phyloP scores from a whole-genome alignment of 1,140 invertebrate genomes.

The Marisa cornuarietis region DNA sequence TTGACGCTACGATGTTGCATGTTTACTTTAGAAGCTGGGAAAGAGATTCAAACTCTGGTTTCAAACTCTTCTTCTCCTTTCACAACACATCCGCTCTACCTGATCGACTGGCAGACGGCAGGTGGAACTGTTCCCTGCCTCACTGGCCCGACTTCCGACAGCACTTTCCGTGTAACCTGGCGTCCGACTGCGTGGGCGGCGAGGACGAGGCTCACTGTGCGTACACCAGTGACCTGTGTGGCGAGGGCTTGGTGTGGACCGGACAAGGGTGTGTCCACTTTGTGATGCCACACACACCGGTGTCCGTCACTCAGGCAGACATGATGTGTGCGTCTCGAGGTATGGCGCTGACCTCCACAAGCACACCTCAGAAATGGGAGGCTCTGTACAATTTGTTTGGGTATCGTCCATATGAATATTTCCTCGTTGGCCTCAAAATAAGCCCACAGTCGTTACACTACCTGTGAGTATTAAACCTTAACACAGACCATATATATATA shows the following conservation, averaged over 20 bases:
- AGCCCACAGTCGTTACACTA: too few relatives aligned
- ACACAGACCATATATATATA: too few relatives aligned
- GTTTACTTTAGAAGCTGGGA: neutral
- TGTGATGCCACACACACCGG: too few relatives aligned
- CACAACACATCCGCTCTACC: neutral
- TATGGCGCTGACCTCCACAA: too few relatives aligned
- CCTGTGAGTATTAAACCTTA: too few relatives aligned
- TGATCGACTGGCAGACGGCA: neutral
- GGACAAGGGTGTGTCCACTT: too few relatives aligned
- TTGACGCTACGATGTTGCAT: neutral
- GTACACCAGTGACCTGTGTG: constrained; percentile 12
- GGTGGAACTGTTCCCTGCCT: constrained; percentile 17
- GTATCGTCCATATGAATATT: too few relatives aligned
- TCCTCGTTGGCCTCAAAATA: too few relatives aligned
- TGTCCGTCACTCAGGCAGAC: too few relatives aligned
- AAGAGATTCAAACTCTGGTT: neutral
- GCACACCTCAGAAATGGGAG: too few relatives aligned
- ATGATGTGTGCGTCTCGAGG: too few relatives aligned
- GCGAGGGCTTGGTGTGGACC: neutral
- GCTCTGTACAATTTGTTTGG: too few relatives aligned
- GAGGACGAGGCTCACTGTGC: constrained; percentile 8
- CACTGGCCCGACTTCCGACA: constrained; percentile 6
- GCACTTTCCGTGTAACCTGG: constrained; percentile 10
- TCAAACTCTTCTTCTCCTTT: constrained; percentile 4
- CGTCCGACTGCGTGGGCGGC: neutral